phyloP scores from a whole-genome alignment of 2,888 invertebrate genomes.

The Lepetodrilus schrolli region DNA sequence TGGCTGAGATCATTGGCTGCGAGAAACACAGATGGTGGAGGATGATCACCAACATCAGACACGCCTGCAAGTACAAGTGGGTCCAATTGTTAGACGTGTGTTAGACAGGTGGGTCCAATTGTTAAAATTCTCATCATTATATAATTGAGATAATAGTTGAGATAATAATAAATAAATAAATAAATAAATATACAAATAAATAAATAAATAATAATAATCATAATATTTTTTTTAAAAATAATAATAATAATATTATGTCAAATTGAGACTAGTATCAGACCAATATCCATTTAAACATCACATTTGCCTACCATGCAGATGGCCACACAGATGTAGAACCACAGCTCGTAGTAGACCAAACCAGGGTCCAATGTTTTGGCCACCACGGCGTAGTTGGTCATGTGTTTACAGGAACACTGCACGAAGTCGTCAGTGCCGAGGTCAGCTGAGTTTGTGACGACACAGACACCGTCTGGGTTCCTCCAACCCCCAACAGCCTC shows the following conservation, averaged over 20 bases:
- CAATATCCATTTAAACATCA: not conserved
- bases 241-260: not conserved
- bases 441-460: slow-evolving; percentile 65
- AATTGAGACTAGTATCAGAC: too few species aligned
- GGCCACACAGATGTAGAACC: slow-evolving; percentile 70
- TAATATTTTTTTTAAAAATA: not conserved
- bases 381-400: slow-evolving; percentile 71
- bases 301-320: slow-evolving; percentile 68
- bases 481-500: slow-evolving; percentile 60
- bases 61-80: slow-evolving; percentile 55
- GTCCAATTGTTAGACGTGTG: too few species aligned
- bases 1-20: slow-evolving; percentile 67
- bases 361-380: slow-evolving; percentile 55
- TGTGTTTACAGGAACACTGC: slow-evolving; percentile 70
- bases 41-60: slow-evolving; percentile 60
- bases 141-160: not conserved
- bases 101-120: too few species aligned
- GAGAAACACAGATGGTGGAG: slow-evolving; percentile 66
- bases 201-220: not conserved
- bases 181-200: not conserved
- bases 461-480: slow-evolving; percentile 55
- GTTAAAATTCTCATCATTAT: too few species aligned
- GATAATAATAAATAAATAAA: not conserved
- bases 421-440: slow-evolving; percentile 67
- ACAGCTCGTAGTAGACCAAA: slow-evolving; percentile 67